These are phyloP conservation scores for Euwallacea fornicatus DNA, from an alignment of 1,140 invertebrate genomes.

Conservation along the genomic window DNA sequence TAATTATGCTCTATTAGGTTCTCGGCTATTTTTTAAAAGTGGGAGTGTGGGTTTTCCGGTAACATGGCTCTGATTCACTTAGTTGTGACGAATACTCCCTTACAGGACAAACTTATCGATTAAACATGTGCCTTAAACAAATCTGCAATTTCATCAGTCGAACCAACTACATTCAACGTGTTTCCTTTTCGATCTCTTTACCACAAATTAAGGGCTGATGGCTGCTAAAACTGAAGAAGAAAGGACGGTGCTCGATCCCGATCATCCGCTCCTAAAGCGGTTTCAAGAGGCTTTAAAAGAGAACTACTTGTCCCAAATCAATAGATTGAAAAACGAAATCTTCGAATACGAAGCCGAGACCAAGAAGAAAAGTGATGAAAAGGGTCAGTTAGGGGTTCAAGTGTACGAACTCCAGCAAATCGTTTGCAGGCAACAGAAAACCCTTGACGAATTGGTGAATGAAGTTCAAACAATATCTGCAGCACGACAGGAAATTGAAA, in stretches of 20 bases:
- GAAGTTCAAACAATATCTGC: conserved; percentile 44
- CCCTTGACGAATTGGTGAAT: conserved; percentile 39
- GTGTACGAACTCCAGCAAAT: conserved; percentile 48
- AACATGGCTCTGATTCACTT: too few relatives aligned
- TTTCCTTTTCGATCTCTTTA: background rate
- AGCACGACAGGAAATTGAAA: conserved; percentile 45
- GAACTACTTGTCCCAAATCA: conserved; percentile 60
- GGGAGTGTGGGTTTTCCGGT: too few relatives aligned
- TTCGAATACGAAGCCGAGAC: conserved; percentile 52
- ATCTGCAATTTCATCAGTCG: too few relatives aligned
- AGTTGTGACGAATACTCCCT: too few relatives aligned
- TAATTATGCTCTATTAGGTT: too few relatives aligned
- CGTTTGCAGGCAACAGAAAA: conserved; percentile 45
- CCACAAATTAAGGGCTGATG: background rate
- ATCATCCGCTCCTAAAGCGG: conserved; percentile 65
- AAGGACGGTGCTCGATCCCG: conserved; percentile 57
- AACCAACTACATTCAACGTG: too few relatives aligned
- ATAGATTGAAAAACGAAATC: conserved; percentile 61
- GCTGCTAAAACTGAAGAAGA: background rate
- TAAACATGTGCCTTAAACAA: too few relatives aligned
- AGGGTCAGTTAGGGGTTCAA: conserved; percentile 46
- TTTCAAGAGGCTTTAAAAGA: conserved; percentile 65
- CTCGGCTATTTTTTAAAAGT: too few relatives aligned
- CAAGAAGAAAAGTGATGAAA: conserved; percentile 43
- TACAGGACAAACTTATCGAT: too few relatives aligned